These are phyloP conservation scores for Lasiommata megera DNA, from an alignment of 2,888 invertebrate species.

Conservation along the genomic window DNA sequence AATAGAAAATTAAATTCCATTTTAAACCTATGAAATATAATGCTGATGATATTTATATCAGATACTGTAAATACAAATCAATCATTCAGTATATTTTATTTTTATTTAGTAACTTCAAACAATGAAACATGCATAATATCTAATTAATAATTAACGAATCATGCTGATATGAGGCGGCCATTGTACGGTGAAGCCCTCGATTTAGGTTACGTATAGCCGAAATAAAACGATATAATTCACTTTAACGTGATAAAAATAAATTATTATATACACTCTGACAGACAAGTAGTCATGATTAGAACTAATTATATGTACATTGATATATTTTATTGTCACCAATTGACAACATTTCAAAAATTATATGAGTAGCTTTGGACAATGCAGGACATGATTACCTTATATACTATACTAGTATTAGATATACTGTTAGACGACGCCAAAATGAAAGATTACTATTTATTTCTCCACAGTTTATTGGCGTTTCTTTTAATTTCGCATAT, in stretches of 20 bases:
- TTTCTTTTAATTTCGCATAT: too few species aligned
- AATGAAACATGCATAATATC: constrained; percentile 34
- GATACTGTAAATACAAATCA: constrained; percentile 21
- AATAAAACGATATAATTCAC: constrained; percentile 36
- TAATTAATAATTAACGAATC: constrained; percentile 50
- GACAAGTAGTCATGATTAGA: constrained; percentile 57
- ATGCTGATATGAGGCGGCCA: constrained; percentile 57
- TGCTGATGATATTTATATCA: background rate
- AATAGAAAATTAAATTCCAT: constrained; percentile 19
- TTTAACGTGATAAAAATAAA: constrained; percentile 49
- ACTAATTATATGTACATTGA: constrained; percentile 69
- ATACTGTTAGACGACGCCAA: too few species aligned
- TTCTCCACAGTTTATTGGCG: too few species aligned
- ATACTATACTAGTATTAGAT: too few species aligned
- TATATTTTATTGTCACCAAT: constrained; percentile 78
- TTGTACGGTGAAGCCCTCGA: constrained; percentile 14
- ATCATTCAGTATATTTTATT: too few species aligned
- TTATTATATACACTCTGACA: constrained; percentile 57
- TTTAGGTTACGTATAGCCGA: constrained; percentile 23
- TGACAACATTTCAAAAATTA: background rate
- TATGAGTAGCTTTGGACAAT: background rate
- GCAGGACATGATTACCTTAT: too few species aligned
- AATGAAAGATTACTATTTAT: too few species aligned
- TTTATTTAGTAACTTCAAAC: constrained; percentile 40
- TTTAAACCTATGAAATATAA: constrained; percentile 16